These are phyloP conservation scores for Notamacropus eugenii DNA, from an alignment of 2,797 vertebrate species.

Conservation along the genomic window DNA sequence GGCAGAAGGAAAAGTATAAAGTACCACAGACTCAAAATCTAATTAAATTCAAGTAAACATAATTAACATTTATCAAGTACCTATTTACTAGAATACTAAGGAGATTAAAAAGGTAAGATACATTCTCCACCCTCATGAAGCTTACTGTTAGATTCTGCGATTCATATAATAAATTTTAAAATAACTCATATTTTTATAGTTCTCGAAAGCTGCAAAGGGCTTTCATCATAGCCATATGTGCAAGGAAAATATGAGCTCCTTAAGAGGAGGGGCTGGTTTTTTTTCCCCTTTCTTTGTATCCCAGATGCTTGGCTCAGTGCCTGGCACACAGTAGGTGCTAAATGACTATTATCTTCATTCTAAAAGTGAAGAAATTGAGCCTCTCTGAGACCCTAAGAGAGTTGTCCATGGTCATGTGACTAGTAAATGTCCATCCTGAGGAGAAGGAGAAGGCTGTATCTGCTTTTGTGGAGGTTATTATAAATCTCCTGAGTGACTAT, in stretches of 20 bases:
- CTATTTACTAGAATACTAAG: background rate
- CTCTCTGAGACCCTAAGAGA: conserved; percentile 15
- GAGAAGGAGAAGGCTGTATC: conserved; percentile 23
- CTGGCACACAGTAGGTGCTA: background rate
- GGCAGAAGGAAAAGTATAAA: background rate
- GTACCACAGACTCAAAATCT: background rate
- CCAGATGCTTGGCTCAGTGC: background rate
- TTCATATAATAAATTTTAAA: background rate
- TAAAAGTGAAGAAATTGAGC: conserved; percentile 24
- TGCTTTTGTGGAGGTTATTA: background rate
- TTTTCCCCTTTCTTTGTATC: background rate
- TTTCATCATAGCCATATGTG: background rate
- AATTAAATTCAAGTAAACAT: background rate
- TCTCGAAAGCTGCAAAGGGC: background rate
- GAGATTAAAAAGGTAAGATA: background rate
- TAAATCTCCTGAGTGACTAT: conserved; percentile 74
- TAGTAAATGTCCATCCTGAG: background rate
- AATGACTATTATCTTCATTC: conserved; percentile 43
- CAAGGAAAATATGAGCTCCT: background rate
- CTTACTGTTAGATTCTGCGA: background rate
- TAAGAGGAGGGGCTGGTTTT: background rate
- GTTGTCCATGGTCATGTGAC: conserved; percentile 2
- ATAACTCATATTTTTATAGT: background rate
- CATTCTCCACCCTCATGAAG: background rate
- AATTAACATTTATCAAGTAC: background rate